Base-by-base conservation (phyloP, 1,140 invertebrate genomes). In the Lasioglossum albipes region DNA sequence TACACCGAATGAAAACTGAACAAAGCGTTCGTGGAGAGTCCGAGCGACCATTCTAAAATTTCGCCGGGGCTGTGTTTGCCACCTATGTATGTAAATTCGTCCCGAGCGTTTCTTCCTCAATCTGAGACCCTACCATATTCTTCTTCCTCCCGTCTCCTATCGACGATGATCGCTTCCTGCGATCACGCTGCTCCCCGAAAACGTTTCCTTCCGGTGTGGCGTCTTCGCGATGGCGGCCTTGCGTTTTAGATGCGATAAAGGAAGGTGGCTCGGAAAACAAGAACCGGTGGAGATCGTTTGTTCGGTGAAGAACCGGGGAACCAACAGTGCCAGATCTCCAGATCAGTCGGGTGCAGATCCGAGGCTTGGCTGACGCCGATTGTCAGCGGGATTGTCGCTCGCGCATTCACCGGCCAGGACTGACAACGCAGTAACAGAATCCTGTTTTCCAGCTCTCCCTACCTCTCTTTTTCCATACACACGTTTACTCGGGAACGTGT, bases 71-170 rank as follows among this genome's bases (percentile, higher is more conserved):
- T 77, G 75, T 77, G 75, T 71, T 78, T 78, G 75, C 76, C 31
- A 71, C 67, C 45, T 49, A 78, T 82, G 79, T 49, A 78, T 82
- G 79, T 73, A 77, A 81, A 81, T 84, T 83, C 49, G 66, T 36
- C 41, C 75, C 68, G 61, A 2, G 36, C 66, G 67, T 68, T 62
- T 84, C 57, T 75, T 75, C 68, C 73, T 71, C 73, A 52, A 74
- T 83, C 77, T 75, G 16, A 22, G 52, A 36, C 9, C 31, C 18
- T 0, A n/a, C 69, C 27, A 41, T 74, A 45, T 27, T 74, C 75
- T 22, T 31, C 68, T 27, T 74, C 75, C 27, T 31, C 68, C 59
- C n/a, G 9, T 27, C 36, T 54, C 18, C 7, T 36, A 64, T 52
- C n/a, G 42, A 36, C 13, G 12, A 42, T 65, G 22, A 57, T 76